A percentile compares a stretch with the other conserved stretches of the same genome.
phyloP scores from a whole-genome alignment of 2,113 vertebrate species.

The Toxotes chatareus region DNA sequence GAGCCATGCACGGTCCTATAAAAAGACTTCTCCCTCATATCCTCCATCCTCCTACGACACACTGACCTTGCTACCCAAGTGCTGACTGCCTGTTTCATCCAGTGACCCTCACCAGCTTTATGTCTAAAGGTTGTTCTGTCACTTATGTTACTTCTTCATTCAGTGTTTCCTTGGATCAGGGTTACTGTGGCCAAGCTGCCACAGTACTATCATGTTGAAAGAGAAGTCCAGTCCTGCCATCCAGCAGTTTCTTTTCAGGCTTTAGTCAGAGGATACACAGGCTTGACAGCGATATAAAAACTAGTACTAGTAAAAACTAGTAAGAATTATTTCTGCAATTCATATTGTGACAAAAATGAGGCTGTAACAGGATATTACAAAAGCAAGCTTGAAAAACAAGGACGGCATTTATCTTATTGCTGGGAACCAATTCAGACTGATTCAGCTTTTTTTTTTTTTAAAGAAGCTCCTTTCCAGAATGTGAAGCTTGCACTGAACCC shows the following conservation, averaged over 20 bases:
- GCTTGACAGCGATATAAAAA: slow-evolving; percentile 7
- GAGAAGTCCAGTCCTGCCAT: slow-evolving; percentile 11
- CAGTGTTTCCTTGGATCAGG: slow-evolving; percentile 37
- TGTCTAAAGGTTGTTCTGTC: slow-evolving; percentile 39
- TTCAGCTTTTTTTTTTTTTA: slow-evolving; percentile 2
- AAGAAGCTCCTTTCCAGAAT: slow-evolving; percentile 16
- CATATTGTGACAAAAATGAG: neutral
- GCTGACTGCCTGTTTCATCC: slow-evolving; percentile 31
- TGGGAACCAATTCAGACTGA: slow-evolving; percentile 4
- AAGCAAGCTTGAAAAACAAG: neutral
- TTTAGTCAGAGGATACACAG: slow-evolving; percentile 4
- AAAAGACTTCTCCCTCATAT: neutral
- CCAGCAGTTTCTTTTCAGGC: slow-evolving; percentile 20
- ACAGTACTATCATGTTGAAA: slow-evolving; percentile 23
- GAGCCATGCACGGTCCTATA: slow-evolving; percentile 10
- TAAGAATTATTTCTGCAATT: neutral
- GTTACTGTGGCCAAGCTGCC: slow-evolving; percentile 36
- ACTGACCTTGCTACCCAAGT: slow-evolving; percentile 46
- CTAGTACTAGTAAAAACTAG: neutral
- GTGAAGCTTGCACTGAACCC: slow-evolving; percentile 24
- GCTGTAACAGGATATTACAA: neutral
- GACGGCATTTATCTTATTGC: slow-evolving; percentile 7
- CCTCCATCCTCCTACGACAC: neutral
- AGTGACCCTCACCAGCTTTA: slow-evolving; percentile 4
- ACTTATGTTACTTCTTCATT: slow-evolving; percentile 26